Percentiles rank a stretch among this genome's conserved stretches.
Evolutionary conservation across 2,113 vertebrate species (phyloP).

Genomic region (Brienomyrus brachyistius): DNA sequence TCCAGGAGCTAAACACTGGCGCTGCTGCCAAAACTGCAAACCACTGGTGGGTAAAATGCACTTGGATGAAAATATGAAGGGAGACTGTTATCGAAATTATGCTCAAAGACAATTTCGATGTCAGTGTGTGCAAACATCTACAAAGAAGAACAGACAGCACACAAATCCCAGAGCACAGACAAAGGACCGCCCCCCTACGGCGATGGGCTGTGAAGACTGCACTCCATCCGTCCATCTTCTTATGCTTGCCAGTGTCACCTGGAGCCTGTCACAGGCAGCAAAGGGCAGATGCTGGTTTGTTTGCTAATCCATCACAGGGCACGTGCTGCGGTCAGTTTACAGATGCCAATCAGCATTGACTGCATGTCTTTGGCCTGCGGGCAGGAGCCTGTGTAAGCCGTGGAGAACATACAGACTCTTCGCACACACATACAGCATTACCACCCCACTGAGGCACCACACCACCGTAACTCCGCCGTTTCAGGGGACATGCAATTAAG

Average conservation of each 20-base stretch:
- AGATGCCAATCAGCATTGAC: neutral
- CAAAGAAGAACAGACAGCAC: neutral
- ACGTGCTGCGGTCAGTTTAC: neutral
- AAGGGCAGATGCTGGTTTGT: neutral
- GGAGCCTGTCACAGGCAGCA: neutral
- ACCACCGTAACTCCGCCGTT: neutral
- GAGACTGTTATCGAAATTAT: neutral
- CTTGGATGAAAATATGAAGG: neutral
- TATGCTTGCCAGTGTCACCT: neutral
- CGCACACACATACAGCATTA: neutral
- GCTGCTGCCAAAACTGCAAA: neutral
- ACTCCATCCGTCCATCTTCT: neutral
- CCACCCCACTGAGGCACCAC: neutral
- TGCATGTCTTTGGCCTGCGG: neutral
- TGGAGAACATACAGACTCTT: neutral
- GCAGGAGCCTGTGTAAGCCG: neutral
- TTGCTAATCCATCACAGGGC: neutral
- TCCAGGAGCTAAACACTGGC: neutral
- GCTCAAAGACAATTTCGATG: neutral
- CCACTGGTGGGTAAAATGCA: neutral
- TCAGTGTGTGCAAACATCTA: neutral
- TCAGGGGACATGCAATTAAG: neutral
- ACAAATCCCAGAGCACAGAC: neutral
- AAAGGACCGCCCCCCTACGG: neutral
- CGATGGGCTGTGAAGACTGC: neutral